These are phyloP conservation scores for Philantomba maxwellii DNA, from an alignment of 2,113 vertebrate genomes.

Conservation along the genomic window DNA sequence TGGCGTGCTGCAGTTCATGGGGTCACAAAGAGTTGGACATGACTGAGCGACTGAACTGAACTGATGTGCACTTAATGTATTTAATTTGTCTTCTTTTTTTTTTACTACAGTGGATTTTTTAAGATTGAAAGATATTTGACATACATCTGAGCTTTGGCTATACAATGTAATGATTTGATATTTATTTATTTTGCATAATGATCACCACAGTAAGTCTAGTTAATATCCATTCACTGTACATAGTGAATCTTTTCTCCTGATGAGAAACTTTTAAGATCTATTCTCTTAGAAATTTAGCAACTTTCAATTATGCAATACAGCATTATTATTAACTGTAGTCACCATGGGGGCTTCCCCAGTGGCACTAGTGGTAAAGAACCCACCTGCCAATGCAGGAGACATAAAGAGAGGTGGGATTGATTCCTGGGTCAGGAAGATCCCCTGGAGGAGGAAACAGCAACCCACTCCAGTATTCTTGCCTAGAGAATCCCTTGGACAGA, in stretches of 20 bases:
- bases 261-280: not conserved
- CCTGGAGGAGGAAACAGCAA: not conserved
- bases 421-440: not conserved
- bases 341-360: not conserved
- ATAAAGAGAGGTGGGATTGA: not conserved
- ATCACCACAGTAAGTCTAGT: not conserved
- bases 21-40: accelerated
- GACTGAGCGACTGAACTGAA: not conserved
- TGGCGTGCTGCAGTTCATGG: not conserved
- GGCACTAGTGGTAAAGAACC: not conserved
- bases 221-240: not conserved
- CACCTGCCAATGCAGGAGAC: not conserved
- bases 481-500: not conserved
- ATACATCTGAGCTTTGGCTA: not conserved
- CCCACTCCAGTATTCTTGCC: not conserved
- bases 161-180: not conserved
- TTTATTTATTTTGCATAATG: not conserved
- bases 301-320: not conserved
- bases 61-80: not conserved
- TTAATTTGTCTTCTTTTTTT: not conserved
- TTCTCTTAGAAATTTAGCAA: not conserved
- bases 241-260: not conserved
- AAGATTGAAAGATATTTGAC: too few relatives aligned
- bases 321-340: not conserved
- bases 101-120: not conserved